Evolutionary conservation across 2,113 vertebrate species (phyloP), one percentile per base, ranked within the genome.

Genomic region (Cygnus buccinator): DNA sequence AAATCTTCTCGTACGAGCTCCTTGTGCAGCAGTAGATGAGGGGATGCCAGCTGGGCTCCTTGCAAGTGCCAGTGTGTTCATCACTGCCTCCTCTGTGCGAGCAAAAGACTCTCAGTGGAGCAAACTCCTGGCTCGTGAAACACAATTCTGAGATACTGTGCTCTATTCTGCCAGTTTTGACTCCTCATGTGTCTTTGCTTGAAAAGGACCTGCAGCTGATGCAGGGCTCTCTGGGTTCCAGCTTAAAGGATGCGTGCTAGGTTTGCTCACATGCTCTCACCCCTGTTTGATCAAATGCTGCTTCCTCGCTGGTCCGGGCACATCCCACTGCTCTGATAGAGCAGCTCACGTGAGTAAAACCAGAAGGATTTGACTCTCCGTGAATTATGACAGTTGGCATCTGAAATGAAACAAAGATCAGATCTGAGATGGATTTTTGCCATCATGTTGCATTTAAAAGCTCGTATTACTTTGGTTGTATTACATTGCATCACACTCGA

Each of bases 381-480:
- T 92, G 89, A 87, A 37, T 95, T 86, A 74, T 55, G 90, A 71
- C 78, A 68, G 88, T 89, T 94, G 88, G 94, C 94, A 93, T 95
- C 95, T 80, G 76, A 90, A 95, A 52, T 13, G 74, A 90, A 90
- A 75, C 54, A 72, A 93, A 80, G 83, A 89, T 94, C 91, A 79
- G 90, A 92, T 89, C 87, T 2, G 80, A 95, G 93, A 91, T 93
- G 92, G 90, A 93, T 93, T 94, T 95, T 85, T 81, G 90, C 96
- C 96, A 92, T 97, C 93, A 84, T 93, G 95, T 97, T 96, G 91
- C 96, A 95, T 97, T 97, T 97, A 89, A 94, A 96, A 97, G 97
- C 96, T 97, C 65, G 1, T 90, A 50, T 97, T 97, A 97, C 97
- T 95, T 85, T 61, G 76, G 66, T 61, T 95, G 86, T 95, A 75